A percentile compares a stretch with the other conserved stretches of the same genome.
phyloP scores from a whole-genome alignment of 1,140 invertebrate species.

The Halyomorpha halys region DNA sequence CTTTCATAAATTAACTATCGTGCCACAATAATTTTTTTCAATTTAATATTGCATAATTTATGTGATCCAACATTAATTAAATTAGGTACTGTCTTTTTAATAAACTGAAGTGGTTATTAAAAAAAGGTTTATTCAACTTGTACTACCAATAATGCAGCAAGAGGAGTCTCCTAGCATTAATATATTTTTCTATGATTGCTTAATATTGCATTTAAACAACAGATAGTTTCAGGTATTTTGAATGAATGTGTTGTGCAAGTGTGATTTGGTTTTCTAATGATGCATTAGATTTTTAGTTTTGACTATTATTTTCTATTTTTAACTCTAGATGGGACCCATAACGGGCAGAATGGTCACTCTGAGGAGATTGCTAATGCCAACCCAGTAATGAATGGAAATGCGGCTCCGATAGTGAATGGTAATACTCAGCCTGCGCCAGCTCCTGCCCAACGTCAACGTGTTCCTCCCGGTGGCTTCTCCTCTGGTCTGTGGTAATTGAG shows the following conservation, averaged over 20 bases:
- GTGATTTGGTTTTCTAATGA: not conserved
- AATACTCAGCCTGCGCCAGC: slow-evolving; percentile 19
- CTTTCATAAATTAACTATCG: too few species aligned
- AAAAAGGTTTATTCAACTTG: too few species aligned
- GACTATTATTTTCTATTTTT: not conserved
- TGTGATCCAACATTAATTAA: too few species aligned
- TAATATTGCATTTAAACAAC: too few species aligned
- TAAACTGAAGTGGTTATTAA: too few species aligned
- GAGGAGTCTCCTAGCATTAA: too few species aligned
- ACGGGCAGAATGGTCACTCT: slow-evolving; percentile 11
- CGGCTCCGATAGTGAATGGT: slow-evolving; percentile 3
- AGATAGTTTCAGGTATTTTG: too few species aligned
- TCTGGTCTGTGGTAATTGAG: slow-evolving; percentile 44
- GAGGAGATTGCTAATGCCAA: not conserved
- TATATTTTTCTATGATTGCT: too few species aligned
- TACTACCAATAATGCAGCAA: too few species aligned
- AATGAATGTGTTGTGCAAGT: not conserved
- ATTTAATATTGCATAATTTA: too few species aligned
- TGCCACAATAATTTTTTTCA: too few species aligned
- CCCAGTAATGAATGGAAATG: slow-evolving; percentile 20
- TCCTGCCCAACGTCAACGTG: slow-evolving; percentile 36
- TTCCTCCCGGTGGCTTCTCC: slow-evolving; percentile 47
- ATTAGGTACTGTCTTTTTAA: too few species aligned
- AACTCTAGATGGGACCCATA: not conserved
- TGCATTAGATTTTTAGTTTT: not conserved